phyloP scores from a whole-genome alignment of 2,888 invertebrate genomes.

The Entomobrya multifasciata region DNA sequence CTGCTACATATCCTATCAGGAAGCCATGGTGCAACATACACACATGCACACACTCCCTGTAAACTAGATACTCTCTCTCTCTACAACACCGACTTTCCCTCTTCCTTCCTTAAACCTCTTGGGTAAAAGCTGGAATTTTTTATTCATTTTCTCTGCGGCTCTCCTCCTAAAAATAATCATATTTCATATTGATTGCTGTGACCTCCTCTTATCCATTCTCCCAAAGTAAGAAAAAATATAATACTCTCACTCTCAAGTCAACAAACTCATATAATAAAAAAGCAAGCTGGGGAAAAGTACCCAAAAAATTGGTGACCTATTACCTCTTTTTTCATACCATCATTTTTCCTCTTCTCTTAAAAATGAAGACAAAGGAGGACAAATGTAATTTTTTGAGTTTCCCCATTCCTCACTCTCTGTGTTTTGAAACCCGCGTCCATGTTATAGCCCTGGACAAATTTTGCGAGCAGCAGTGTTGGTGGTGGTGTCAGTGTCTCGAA shows the following conservation, averaged over 20 bases:
- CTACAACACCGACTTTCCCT: too few species aligned
- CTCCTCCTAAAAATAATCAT: neutral
- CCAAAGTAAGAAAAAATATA: neutral
- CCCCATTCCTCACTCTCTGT: neutral
- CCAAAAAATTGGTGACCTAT: neutral
- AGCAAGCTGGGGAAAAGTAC: neutral
- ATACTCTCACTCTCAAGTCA: neutral
- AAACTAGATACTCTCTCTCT: too few species aligned
- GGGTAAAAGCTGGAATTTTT: too few species aligned
- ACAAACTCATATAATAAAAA: neutral
- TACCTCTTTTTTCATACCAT: neutral
- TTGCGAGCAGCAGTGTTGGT: too few species aligned
- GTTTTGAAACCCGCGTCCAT: neutral
- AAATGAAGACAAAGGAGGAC: too few species aligned
- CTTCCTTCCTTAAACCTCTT: too few species aligned
- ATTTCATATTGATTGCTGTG: conserved; percentile 1
- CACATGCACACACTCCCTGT: too few species aligned
- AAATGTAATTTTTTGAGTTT: neutral
- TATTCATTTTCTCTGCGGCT: neutral
- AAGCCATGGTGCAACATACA: too few species aligned
- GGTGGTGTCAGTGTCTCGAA: neutral
- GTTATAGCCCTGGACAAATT: neutral
- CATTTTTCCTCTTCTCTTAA: neutral
- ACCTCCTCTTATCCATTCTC: neutral
- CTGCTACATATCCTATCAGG: too few species aligned